Evolutionary conservation across 2,113 vertebrate genomes (phyloP), one percentile per base, ranked within the genome.

Genomic region (Peromyscus polionotus): DNA sequence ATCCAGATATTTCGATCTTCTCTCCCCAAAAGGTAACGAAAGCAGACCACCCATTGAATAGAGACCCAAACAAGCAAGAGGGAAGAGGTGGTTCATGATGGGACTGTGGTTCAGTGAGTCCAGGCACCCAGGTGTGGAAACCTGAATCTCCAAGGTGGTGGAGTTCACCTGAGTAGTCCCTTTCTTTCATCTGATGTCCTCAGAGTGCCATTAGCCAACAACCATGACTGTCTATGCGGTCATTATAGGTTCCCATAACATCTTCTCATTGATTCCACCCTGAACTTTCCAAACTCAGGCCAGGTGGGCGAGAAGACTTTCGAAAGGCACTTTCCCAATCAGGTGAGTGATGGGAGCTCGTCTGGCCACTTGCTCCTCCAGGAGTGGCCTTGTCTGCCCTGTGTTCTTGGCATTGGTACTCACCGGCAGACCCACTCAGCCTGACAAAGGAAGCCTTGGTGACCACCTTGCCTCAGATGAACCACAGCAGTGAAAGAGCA

Each of bases 321-420:
- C 92, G 96, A 97, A 98, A 98, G 97, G 87, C 16, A 89, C 87
- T 98, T 98, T 97, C 95, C 75, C 87, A 97, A 96, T 93, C 90
- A 94, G 92, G 39, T 87, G 86, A 97, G 68, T 83, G 96, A 96
- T 54, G 65, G 93, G 54, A 97, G 95, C 95, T 96, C 12, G 89
- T 90, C 95, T 90, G 92, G 72, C 73, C 73, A 92, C 77, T 92
- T 89, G 85, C 91, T 96, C 77, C 91, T 93, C 48, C 88, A 93
- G n/a, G 93, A 85, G 45, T 96, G 72, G 51, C 97, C 96, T 97
- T 65, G 65, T 39, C 61, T 96, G 95, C 91, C 96, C 94, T 97
- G 31, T 76, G 68, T 33, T 79, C 88, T 94, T 94, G 96, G 88
- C 91, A 90, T 48, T 93, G 73, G 45, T 5, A 39, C 24, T 84